Base-by-base conservation (phyloP, 2,888 invertebrate genomes). In the Abrostola triplasia region DNA sequence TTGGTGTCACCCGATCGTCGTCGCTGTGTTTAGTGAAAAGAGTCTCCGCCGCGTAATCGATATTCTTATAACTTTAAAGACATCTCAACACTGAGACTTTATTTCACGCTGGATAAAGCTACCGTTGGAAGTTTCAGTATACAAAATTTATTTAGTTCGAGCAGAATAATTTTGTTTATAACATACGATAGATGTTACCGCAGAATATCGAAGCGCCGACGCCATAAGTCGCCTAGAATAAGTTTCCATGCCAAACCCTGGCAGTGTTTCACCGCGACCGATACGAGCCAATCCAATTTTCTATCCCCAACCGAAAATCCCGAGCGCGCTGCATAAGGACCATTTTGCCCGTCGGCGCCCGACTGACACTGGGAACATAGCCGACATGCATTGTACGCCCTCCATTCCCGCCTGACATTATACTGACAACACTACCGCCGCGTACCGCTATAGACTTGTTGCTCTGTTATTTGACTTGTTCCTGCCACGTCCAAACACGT, bases 271-370 rank as follows among this genome's bases (percentile, higher is more conserved):
- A 77, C 76, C 70, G 81, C 75, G 78, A 82, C 83, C 83, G 81
- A 85, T 86, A 85, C 84, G 80, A 88, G 76, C 78, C 88, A 90
- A 91, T 92, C 86, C 88, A 90, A 93, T 92, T 91, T 90, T 85
- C 86, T 85, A 79, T 87, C 77, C 79, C 79, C 76, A 76, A 80
- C 84, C 84, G 85, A 88, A 91, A 88, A 88, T 88, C 84, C 80
- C 67, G 78, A 68, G 76, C 68, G 80, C 83, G 64, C 75, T 81
- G 79, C 77, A 82, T 81, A 76, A 81, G 79, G 80, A 82, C 82
- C 79, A 88, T 89, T 85, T 87, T 82, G 81, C 84, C 82, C 82
- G 81, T 74, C 77, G 80, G 71, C 75, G 79, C 64, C 73, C 77
- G 74, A 83, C 80, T 85, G 84, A 83, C 81, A 77, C 83, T 79